Evolutionary conservation across 2,797 vertebrate genomes (phyloP), one percentile per base, ranked within the genome.

Genomic region (Catharus ustulatus): DNA sequence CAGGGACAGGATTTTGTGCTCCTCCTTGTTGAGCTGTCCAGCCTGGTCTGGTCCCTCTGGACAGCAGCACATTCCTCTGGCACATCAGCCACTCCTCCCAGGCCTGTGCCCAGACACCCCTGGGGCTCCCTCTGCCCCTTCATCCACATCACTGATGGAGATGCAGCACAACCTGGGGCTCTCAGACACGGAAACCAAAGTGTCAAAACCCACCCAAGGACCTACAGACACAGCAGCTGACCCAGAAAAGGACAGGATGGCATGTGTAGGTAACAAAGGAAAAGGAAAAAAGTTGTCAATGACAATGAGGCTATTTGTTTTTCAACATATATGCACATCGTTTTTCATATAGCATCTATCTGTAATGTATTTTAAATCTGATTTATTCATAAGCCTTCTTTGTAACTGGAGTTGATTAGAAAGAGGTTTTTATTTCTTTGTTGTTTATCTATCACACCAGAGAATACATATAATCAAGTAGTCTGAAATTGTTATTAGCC

Each of bases 191-290:
- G 67, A 43, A 22, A 38, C 2, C 7, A 12, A 30, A 72, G 36
- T 10, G 11, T 71, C 3, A 15, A 66, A 43, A 52, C 5, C 27
- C 71, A n/a, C 38, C 1, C 1, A 18, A 75, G 63, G 17, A 73
- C 34, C 18, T 3, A 13, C 45, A 51, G 57, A 40, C 17, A 20
- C 0, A 0, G 73, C 48, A 86, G 69, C 49, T 49, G 43, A 69
- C 14, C 38, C 45, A 38, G 49, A 7, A 0, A 48, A 45, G 32
- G 7, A 24, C 10, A 45, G n/a, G 40, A 26, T 2, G 11, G 43
- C 1, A 0, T 2, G 1, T 0, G 4, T 9, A 26, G 6, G 23
- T 52, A 49, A 2, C 0, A 2, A 59, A 76, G 52, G 40, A 46
- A 83, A 55, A 75, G 20, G 32, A 52, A 72, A 49, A 55, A 36